These are phyloP conservation scores for Anguilla anguilla DNA, from an alignment of 2,797 vertebrate genomes.

Conservation along the genomic window DNA sequence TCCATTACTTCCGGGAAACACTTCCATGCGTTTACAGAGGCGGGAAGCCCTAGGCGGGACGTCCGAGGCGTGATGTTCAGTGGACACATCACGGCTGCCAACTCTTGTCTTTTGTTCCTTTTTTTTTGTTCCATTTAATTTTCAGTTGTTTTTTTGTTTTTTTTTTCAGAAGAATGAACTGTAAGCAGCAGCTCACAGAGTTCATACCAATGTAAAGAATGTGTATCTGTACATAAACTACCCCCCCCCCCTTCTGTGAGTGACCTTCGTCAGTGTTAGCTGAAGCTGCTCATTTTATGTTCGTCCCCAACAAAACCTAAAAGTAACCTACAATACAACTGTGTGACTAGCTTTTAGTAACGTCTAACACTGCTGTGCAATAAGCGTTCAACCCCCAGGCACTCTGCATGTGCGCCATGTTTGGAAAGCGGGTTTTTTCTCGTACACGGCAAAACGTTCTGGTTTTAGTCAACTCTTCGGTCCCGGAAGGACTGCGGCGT, in stretches of 20 bases:
- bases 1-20: constrained; percentile 69
- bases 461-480: background rate
- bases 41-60: constrained; percentile 42
- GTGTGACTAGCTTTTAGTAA: constrained; percentile 80
- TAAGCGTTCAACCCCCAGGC: constrained; percentile 81
- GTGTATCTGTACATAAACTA: constrained; percentile 91
- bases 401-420: constrained; percentile 90
- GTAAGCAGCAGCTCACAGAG: constrained; percentile 56
- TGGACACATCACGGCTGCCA: constrained; percentile 26
- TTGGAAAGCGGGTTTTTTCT: constrained; percentile 79
- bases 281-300: constrained; percentile 79
- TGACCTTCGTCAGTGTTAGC: constrained; percentile 79
- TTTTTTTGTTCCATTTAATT: constrained; percentile 46
- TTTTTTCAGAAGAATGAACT: constrained; percentile 56
- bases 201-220: constrained; percentile 84
- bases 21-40: constrained; percentile 78
- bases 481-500: background rate
- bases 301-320: constrained; percentile 59
- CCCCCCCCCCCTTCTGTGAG: constrained; percentile 65
- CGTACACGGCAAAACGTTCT: constrained; percentile 8
- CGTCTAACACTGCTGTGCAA: constrained; percentile 85
- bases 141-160: constrained; percentile 7
- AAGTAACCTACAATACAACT: constrained; percentile 70
- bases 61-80: constrained; percentile 57
- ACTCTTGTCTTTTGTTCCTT: constrained; percentile 39